Evolutionary conservation across 2,113 vertebrate species (phyloP), one percentile per base, ranked within the genome.

Genomic region (Macrotis lagotis): DNA sequence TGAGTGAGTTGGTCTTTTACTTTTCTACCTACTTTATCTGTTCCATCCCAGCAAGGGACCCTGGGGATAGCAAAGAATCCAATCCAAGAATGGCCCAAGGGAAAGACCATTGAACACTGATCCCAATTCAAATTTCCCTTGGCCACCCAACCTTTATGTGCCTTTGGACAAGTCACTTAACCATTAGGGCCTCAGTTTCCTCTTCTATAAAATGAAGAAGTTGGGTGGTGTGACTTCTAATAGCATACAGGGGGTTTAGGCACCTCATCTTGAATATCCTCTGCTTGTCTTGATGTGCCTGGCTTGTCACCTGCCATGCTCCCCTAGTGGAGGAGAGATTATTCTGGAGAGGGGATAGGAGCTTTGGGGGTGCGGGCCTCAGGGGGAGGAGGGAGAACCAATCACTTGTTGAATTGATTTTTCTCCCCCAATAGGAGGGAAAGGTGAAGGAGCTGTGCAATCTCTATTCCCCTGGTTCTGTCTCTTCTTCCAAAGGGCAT

Each of bases 381-480:
- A 66, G 59, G 31, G 37, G 22, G 59, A 66, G 12, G 31, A 59
- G 9, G 55, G 2, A 28, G 28, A 37, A 12, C 3, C 55, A 66
- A 19, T 89, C 28, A 0, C 6, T 0, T 26, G 11, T 44, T 25
- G 92, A 50, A 0, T 12, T 59, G 55, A n/a, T 0, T 10, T 51
- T 94, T 95, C 48, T 97, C 93, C 83, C 48, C 93, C 91, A 53
- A 74, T 93, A 98, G 98, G 95, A 94, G 94, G 91, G n/a, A 97
- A 97, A 93, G 97, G 94, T 3, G 91, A 48, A 0, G 95, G 96
- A 25, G 89, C 97, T 0, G 95, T 97, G 48, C 96, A 96, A 53
- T 96, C 91, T 0, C 94, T 97, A 48, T 97, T 98, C 92, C 96
- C 93, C 49, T 97, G 97, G 96, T 97, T 98, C 97, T 98, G 96